phyloP scores from a whole-genome alignment of 1,140 invertebrate species.

The Drosophila nikananu region DNA sequence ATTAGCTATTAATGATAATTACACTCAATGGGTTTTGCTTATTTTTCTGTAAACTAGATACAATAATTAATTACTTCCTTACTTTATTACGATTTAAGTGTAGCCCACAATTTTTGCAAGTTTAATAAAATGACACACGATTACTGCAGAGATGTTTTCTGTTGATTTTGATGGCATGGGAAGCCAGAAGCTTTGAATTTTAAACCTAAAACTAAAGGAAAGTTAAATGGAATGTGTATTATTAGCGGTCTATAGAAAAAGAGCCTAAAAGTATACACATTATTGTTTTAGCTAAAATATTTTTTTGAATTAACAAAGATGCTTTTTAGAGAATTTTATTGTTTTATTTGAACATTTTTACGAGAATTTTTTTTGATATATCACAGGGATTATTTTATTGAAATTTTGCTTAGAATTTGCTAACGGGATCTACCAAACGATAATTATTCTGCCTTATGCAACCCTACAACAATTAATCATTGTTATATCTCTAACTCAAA shows the following conservation, averaged over 20 bases:
- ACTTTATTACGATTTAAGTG: constrained; percentile 36
- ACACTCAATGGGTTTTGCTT: constrained; percentile 21
- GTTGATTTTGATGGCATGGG: neutral
- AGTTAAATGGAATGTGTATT: neutral
- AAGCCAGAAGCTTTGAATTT: no score
- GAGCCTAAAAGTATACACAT: neutral
- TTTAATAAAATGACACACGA: constrained; percentile 49
- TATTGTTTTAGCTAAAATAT: neutral
- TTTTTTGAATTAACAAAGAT: neutral
- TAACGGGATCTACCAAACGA: neutral
- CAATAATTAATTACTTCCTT: constrained; percentile 33
- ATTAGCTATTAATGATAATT: constrained; percentile 49
- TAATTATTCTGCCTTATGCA: neutral
- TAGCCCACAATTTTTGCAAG: constrained; percentile 40
- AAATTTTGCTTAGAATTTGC: neutral
- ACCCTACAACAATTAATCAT: neutral
- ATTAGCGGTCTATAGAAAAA: neutral
- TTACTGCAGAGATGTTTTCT: constrained; percentile 3
- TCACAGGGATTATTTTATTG: neutral
- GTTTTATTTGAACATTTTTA: neutral
- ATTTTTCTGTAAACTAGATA: constrained; percentile 41
- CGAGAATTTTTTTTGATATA: neutral
- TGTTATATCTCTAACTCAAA: neutral
- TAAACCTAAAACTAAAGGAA: no score
- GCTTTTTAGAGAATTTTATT: neutral